Base-by-base conservation (phyloP, 2,888 invertebrate genomes). In the Cloeon dipterum region DNA sequence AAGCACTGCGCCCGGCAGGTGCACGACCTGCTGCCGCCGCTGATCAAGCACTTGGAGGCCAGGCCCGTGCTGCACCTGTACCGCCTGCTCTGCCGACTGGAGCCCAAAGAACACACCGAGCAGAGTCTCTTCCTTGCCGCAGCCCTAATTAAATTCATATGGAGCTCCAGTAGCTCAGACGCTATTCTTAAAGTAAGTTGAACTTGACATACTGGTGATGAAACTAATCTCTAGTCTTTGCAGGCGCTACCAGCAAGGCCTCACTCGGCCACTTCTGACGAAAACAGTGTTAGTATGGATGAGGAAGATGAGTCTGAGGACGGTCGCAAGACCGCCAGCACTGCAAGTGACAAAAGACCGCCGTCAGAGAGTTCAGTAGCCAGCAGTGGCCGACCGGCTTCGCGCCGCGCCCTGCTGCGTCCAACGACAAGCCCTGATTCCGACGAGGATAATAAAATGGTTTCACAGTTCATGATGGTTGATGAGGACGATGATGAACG, bases 1-100 rank as follows among this genome's bases (percentile, higher is more conserved):
- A 93, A 93, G 54, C 91, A 93, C 55, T 93, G 91, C 53, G 79
- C 88, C 1, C 78, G 88, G 47, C 88, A 89, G 43, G 88, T 91
- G 42, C 81, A 86, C 52, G 93, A 93, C 56, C 62, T 89, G 32
- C 58, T 93, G 42, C 83, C 86, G 1, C 81, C 86, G 1, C 65
- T 91, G 43, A 88, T 91, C 3, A 81, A 91, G 50, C 85, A 88
- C 50, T 58, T 93, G 41, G 81, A 89, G 8, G 76, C 83, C 0
- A 75, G 76, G 25, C 86, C 88, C 0, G 86, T 89, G 25, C 65
- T 83, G 34, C 88, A 91, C 61, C 63, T 91, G 11, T 85, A 89
- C 49, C 74, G 75, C 42, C 59, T 91, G 39, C 61, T 93, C n/a
- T 81, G 82, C 44, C 73, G 76, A 45, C 59, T 91, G 48, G 88